Base-by-base conservation (phyloP, 2,888 invertebrate species). In the Pammene aurita region DNA sequence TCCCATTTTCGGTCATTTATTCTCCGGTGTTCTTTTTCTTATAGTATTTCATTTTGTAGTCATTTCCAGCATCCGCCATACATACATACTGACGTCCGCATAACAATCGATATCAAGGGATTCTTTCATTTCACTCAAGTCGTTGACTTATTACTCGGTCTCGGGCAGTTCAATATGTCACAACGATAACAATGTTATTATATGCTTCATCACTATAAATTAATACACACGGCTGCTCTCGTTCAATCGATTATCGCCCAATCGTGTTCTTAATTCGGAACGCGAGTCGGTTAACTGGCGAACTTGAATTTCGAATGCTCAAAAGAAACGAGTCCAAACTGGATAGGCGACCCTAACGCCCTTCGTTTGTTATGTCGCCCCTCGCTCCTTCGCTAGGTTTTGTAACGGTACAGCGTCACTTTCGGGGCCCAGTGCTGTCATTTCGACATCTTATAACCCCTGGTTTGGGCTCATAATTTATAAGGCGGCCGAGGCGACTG, bases 361-460 rank as follows among this genome's bases (percentile, higher is more conserved):
- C 89, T 89, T 88, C 80, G 84, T 78, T 65, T 67, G 75, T 84
- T 85, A 84, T 85, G 71, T 71, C 74, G 72, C 68, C 38, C 58
- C 55, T 60, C 38, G 68, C 55, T 48, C 56, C 56, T 61, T 82
- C 74, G 72, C 81, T 86, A 85, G 84, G 80, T 80, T 84, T 81
- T 76, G 81, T 90, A 92, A 92, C 92, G 90, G 92, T 85, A 85
- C 72, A 72, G 75, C 82, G 84, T 85, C 83, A 84, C 80, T 80
- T 81, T 80, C 80, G 82, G 72, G 71, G 61, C 69, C 72, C 72
- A 62, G 70, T 77, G 78, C 78, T 83, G 84, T 89, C 87, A 87
- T 88, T 87, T 89, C 83, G 86, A 80, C 87, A 83, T 85, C 88
- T 88, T 88, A 89, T 90, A 88, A 86, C 84, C 83, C 80, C 78